Evolutionary conservation across 2,888 invertebrate species (phyloP), one percentile per base, ranked within the genome.

Genomic region (Lamproptera curius): DNA sequence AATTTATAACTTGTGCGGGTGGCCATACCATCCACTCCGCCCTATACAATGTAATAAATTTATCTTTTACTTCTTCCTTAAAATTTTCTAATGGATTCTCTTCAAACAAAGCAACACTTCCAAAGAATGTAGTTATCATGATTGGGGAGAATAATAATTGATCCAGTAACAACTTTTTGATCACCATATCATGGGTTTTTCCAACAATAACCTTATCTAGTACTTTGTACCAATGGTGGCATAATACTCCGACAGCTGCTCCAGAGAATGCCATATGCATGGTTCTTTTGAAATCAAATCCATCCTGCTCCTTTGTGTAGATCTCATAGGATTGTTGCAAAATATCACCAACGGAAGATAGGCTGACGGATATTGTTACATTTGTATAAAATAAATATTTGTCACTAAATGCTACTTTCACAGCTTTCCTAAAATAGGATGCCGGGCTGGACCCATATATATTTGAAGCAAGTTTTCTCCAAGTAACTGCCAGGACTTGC

Each of bases 21-120:
- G 98, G 97, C 97, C 98, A 98, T 4, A 98, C 91, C 54, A 95
- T 80, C 95, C 97, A 97, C 73, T 98, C 98, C 0, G 96, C 97
- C 13, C 91, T 82, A 68, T 97, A 97, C 17, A 98, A 79, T 56
- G 90, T 91, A 69, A 91, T 83, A 35, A 94, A 95, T 76, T 97
- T 97, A 14, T 90, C 82, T 58, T 86, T 89, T 9, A 95, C 87
- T 78, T 96, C 95, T 23, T 88, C 76, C 59, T 90, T 88, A 46
- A 95, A 90, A 65, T 94, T 92, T 11, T 88, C 67, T 34, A 86
- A 67, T 1, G 90, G 89, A 54, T 90, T 84, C 5, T 89, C 82
- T 81, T 97, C 96, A 52, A 97, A 82, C n/a, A 93, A 57, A 1
- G 93, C 94, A 41, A 96, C 73, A 34, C 94, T 94, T 17, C 92